phyloP scores from a whole-genome alignment of 2,888 invertebrate species.

The Synanthedon formicaeformis region DNA sequence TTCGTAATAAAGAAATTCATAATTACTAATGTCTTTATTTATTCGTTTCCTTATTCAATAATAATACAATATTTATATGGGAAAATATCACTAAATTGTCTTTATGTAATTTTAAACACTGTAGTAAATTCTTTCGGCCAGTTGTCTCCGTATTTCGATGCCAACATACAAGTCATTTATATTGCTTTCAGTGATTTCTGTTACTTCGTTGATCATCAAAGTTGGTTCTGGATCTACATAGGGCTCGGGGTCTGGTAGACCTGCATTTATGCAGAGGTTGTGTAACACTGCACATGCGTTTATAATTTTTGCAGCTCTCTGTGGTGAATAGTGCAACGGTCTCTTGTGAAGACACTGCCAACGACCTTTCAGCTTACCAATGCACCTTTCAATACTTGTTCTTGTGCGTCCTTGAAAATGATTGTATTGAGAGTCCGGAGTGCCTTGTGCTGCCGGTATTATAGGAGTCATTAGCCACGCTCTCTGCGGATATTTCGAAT shows the following conservation, averaged over 20 bases:
- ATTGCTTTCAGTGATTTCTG: conserved; percentile 36
- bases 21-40: background rate
- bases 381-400: conserved; percentile 32
- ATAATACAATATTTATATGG: conserved; percentile 2
- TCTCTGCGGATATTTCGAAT: conserved; percentile 36
- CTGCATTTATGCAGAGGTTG: conserved; percentile 30
- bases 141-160: conserved; percentile 34
- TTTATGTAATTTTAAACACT: conserved; percentile 19
- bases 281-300: conserved; percentile 44
- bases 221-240: conserved; percentile 24
- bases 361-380: conserved; percentile 32
- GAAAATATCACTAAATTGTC: no score
- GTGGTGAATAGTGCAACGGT: conserved; percentile 39
- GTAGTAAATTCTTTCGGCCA: conserved; percentile 38
- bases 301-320: conserved; percentile 38
- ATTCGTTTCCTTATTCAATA: conserved; percentile 1
- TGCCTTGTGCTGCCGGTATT: conserved; percentile 29
- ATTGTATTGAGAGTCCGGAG: conserved; percentile 40
- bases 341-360: conserved; percentile 36
- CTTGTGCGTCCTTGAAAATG: conserved; percentile 35
- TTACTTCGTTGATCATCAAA: conserved; percentile 24
- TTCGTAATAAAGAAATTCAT: conserved; percentile 6
- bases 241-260: conserved; percentile 24
- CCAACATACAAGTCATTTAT: conserved; percentile 39
- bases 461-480: conserved; percentile 45